phyloP scores from a whole-genome alignment of 2,888 invertebrate species.

The Orthonevra nobilis region DNA sequence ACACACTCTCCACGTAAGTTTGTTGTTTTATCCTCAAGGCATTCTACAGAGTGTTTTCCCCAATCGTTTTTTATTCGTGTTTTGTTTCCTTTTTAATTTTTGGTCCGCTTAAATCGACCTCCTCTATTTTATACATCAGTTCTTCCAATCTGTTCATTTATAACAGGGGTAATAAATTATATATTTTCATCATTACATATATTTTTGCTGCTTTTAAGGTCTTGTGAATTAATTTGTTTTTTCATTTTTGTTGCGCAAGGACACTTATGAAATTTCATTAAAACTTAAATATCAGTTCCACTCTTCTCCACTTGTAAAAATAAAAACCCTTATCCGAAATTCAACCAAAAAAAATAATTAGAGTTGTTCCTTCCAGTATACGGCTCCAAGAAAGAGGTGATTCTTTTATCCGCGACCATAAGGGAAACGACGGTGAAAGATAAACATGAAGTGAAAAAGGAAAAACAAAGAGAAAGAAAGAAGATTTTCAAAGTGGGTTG shows the following conservation, averaged over 20 bases:
- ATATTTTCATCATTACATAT: too few relatives aligned
- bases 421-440: background rate
- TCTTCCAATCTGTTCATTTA: conserved; percentile 37
- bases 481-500: background rate
- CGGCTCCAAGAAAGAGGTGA: background rate
- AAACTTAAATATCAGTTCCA: conserved; percentile 12
- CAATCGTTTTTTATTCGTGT: conserved; percentile 34
- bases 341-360: background rate
- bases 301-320: background rate
- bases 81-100: conserved; percentile 33
- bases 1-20: too few relatives aligned
- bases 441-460: conserved; percentile 4
- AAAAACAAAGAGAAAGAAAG: conserved; percentile 12
- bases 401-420: background rate
- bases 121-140: background rate
- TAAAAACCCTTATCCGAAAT: too few relatives aligned
- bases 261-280: conserved; percentile 39
- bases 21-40: too few relatives aligned
- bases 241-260: background rate
- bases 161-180: conserved; percentile 7
- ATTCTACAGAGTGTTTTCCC: background rate
- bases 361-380: background rate
- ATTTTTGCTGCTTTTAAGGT: too few relatives aligned
- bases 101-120: conserved; percentile 15
- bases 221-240: background rate